These are phyloP conservation scores for Salpingus planirostris DNA, from an alignment of 2,888 invertebrate species.

Conservation along the genomic window DNA sequence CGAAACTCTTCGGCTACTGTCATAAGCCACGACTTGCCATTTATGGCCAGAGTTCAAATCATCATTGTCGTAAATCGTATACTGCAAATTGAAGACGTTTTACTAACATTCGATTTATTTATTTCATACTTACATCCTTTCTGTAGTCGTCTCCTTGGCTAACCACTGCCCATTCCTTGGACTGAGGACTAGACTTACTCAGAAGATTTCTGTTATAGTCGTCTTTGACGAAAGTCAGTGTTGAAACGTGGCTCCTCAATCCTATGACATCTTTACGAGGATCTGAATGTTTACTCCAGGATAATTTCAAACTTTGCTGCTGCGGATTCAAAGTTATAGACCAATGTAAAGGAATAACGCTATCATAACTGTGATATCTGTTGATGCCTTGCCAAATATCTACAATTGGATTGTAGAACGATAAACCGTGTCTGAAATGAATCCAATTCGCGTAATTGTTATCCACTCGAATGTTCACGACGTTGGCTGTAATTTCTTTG, in stretches of 20 bases:
- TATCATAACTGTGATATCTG: constrained; percentile 28
- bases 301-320: constrained; percentile 29
- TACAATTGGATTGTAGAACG: constrained; percentile 41
- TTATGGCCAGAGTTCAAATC: constrained; percentile 5
- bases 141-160: constrained; percentile 26
- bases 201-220: constrained; percentile 23
- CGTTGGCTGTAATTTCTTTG: constrained; percentile 19
- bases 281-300: constrained; percentile 26
- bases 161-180: constrained; percentile 28
- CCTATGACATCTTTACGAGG: constrained; percentile 26
- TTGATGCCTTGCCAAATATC: constrained; percentile 40
- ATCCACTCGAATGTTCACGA: constrained; percentile 27
- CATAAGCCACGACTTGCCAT: constrained; percentile 6
- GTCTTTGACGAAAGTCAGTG: constrained; percentile 32
- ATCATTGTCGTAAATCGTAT: constrained; percentile 4
- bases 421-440: constrained; percentile 33
- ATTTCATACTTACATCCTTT: constrained; percentile 23
- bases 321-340: constrained; percentile 26
- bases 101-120: constrained; percentile 1
- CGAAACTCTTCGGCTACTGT: constrained; percentile 4
- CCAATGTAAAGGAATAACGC: constrained; percentile 28
- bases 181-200: constrained; percentile 30
- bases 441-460: constrained; percentile 26
- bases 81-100: constrained; percentile 3
- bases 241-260: constrained; percentile 28